These are phyloP conservation scores for Elephantulus edwardii DNA, from an alignment of 2,113 vertebrate species.

Conservation along the genomic window DNA sequence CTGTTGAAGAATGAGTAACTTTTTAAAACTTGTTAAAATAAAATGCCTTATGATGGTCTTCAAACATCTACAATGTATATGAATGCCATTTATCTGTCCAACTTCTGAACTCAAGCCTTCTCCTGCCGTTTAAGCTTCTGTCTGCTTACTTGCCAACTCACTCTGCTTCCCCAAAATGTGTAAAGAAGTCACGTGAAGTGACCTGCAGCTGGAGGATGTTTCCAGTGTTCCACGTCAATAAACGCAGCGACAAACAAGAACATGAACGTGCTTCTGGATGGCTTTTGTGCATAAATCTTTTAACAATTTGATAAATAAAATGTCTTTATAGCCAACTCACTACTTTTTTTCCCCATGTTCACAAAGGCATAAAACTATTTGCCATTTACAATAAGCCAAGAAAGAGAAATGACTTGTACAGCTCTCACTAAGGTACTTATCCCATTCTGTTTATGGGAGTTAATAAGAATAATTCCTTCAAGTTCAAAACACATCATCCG, in stretches of 20 bases:
- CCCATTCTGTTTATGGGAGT: neutral
- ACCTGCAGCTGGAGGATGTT: neutral
- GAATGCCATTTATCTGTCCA: neutral
- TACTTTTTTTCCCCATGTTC: neutral
- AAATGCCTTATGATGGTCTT: neutral
- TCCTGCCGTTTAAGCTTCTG: neutral
- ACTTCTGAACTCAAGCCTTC: neutral
- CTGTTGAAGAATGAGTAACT: neutral
- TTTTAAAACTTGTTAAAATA: slow-evolving; percentile 17
- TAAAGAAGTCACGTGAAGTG: neutral
- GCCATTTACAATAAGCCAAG: slow-evolving; percentile 4
- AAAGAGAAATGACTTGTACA: neutral
- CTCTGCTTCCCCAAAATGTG: neutral
- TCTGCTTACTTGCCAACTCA: neutral
- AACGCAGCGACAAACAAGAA: neutral
- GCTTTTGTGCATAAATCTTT: neutral
- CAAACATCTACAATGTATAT: neutral
- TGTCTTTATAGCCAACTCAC: neutral
- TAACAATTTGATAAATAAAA: slow-evolving; percentile 18
- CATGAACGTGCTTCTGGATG: too few relatives aligned
- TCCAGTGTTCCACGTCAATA: neutral
- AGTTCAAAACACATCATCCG: neutral
- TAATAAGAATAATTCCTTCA: neutral
- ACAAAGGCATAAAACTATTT: slow-evolving; percentile 25
- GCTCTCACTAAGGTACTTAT: neutral